Base-by-base conservation (phyloP, 2,888 invertebrate genomes). In the Pristionchus fissidentatus region DNA sequence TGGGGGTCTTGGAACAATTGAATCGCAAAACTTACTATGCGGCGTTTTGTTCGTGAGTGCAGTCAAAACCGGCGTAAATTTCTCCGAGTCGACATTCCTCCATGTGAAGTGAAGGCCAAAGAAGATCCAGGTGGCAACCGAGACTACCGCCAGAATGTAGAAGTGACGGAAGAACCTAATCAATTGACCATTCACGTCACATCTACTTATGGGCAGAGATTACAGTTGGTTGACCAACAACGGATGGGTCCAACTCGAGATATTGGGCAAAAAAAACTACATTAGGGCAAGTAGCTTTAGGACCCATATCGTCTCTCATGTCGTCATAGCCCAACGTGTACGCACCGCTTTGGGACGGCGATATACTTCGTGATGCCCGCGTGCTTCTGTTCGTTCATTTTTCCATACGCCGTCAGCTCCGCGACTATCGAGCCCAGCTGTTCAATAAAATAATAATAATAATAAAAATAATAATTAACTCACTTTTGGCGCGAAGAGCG, bases 131-230 rank as follows among this genome's bases (percentile, higher is more conserved):
- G 77, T 80, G 19, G 70, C 78, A 32, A 79, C 83, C 26, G 82
- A 83, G 49, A 79, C 15, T 5, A 83, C 80, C 32, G 84, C 85
- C 26, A 86, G 15, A 13, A 86, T 77, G 86, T 90, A 90, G 84
- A 90, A 90, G 78, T 90, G 90, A 19, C 87, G 85, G 84, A 90
- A 90, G 88, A 88, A 90, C 84, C 90, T 89, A 85, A 49, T 15
- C 10, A 15, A 49, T 49, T 15, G 22, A 73, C 5, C 22, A 57
- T 57, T n/a, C n/a, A n/a, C n/a, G n/a, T n/a, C n/a, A n/a, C n/a
- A n/a, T n/a, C n/a, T n/a, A n/a, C n/a, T n/a, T n/a, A n/a, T n/a
- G n/a, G n/a, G n/a, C n/a, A n/a, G n/a, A n/a, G n/a, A n/a, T n/a
- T n/a, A n/a, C n/a, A n/a, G n/a, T n/a, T n/a, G n/a, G n/a, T n/a